A percentile compares a stretch with the other conserved stretches of the same genome.
Evolutionary conservation across 2,888 invertebrate genomes (phyloP).

Genomic region (Quadriops clusia): DNA sequence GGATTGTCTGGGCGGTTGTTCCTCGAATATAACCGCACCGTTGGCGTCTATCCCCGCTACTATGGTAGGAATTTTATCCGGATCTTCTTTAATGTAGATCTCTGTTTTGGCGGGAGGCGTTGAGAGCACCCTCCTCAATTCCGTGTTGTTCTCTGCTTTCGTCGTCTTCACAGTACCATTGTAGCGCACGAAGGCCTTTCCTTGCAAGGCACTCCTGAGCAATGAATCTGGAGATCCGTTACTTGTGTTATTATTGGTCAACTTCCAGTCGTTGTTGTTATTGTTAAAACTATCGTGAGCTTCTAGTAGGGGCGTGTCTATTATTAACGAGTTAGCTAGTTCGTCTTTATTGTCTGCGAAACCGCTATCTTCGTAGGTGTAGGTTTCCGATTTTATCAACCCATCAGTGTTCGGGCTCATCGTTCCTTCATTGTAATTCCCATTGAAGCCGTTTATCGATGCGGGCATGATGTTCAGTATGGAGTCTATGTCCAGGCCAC

Average conservation of each 20-base stretch:
- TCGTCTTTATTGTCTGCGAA: constrained; percentile 56
- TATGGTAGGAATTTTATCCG: constrained; percentile 31
- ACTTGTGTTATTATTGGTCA: constrained; percentile 47
- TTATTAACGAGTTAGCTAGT: constrained; percentile 33
- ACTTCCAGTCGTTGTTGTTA: constrained; percentile 75
- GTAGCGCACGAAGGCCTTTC: constrained; percentile 47
- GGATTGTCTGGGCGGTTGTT: constrained; percentile 35
- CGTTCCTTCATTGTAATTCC: constrained; percentile 45
- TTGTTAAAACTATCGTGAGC: constrained; percentile 46
- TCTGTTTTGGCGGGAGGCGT: constrained; percentile 38
- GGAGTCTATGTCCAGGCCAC: constrained; percentile 65
- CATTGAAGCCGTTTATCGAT: constrained; percentile 48
- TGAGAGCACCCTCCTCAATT: constrained; percentile 44
- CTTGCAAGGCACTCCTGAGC: constrained; percentile 71
- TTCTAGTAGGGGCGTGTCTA: constrained; percentile 46
- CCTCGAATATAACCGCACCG: constrained; percentile 29
- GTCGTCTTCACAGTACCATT: constrained; percentile 29
- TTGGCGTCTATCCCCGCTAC: constrained; percentile 34
- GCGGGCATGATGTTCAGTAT: constrained; percentile 61
- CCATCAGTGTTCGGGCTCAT: constrained; percentile 44
- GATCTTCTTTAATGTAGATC: constrained; percentile 31
- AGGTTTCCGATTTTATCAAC: constrained; percentile 59
- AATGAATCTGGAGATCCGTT: constrained; percentile 53
- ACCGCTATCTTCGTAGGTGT: constrained; percentile 66
- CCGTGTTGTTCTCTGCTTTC: constrained; percentile 35